Percentiles rank a stretch among this genome's conserved stretches.
Evolutionary conservation across 1,140 invertebrate species (phyloP).

Genomic region (Trigoniulus corallinus): DNA sequence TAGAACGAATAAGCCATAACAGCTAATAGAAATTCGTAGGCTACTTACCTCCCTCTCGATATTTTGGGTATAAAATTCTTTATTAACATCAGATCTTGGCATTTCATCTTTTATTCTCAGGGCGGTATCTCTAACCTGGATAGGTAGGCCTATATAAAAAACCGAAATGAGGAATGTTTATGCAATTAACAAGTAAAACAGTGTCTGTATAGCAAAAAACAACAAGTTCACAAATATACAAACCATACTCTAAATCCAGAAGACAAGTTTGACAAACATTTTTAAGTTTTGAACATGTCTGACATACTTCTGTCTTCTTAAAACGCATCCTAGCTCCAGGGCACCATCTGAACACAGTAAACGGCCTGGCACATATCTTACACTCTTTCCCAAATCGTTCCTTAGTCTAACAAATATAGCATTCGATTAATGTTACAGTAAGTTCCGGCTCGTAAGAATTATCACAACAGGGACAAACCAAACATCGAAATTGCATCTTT

Average conservation of each 20-base stretch:
- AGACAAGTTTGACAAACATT: constrained; percentile 99
- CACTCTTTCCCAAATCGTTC: constrained; percentile 98
- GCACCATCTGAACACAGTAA: constrained; percentile 96
- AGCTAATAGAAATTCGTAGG: constrained; percentile 3
- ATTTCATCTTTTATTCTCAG: constrained; percentile 87
- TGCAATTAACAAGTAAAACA: background rate
- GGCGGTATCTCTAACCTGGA: constrained; percentile 81
- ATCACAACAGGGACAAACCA: too few species aligned
- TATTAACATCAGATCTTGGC: constrained; percentile 95
- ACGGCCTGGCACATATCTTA: constrained; percentile 95
- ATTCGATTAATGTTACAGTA: background rate
- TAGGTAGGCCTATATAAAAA: constrained; percentile 27
- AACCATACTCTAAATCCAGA: constrained; percentile 90
- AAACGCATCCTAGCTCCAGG: constrained; percentile 96
- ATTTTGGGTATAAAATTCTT: constrained; percentile 97
- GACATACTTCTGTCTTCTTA: constrained; percentile 99
- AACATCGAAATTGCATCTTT: too few species aligned
- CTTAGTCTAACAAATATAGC: constrained; percentile 54
- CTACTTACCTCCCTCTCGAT: constrained; percentile 55
- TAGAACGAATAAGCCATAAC: constrained; percentile 2
- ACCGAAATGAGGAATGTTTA: background rate
- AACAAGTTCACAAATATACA: background rate
- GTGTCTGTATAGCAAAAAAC: too few species aligned
- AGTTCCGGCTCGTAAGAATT: too few species aligned
- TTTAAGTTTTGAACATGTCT: constrained; percentile 94